Evolutionary conservation across 1,140 invertebrate genomes (phyloP).

Genomic region (Campodea augens): DNA sequence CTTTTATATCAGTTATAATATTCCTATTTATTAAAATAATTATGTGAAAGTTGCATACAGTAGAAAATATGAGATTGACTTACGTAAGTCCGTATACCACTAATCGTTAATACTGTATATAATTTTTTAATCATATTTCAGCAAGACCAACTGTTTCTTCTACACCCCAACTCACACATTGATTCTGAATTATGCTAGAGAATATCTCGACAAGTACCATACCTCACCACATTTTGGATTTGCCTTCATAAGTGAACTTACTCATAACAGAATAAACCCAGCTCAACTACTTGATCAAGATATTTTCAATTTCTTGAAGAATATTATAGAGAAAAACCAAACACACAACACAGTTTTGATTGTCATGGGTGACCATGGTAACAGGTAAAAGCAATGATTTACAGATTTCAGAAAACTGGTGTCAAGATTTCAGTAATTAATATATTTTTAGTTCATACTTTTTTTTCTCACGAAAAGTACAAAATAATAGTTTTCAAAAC

Average conservation of each 20-base stretch:
- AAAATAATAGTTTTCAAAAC: no score
- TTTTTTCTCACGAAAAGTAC: no score
- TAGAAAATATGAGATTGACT: no score
- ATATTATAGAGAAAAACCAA: not conserved
- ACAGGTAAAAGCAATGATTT: no score
- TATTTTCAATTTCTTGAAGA: not conserved
- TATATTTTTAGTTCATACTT: no score
- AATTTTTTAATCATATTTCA: no score
- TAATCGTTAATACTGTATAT: not conserved
- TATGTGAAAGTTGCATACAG: no score
- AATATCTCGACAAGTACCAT: not conserved
- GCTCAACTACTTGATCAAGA: not conserved
- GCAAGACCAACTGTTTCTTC: constrained; percentile 25
- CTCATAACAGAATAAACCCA: not conserved
- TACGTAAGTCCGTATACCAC: no score
- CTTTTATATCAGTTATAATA: no score
- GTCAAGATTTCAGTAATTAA: no score
- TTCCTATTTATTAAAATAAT: no score
- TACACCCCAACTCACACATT: constrained; percentile 19
- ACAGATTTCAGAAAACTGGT: no score
- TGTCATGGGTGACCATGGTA: constrained; percentile 32
- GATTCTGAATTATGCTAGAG: not conserved
- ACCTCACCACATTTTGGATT: not conserved
- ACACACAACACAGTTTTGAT: constrained; percentile 11
- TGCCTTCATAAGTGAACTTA: not conserved